Percentiles rank a stretch among this genome's conserved stretches.
Conservation (phyloP, 2,113 vertebrate species). For the Ahaetulla prasina region DNA sequence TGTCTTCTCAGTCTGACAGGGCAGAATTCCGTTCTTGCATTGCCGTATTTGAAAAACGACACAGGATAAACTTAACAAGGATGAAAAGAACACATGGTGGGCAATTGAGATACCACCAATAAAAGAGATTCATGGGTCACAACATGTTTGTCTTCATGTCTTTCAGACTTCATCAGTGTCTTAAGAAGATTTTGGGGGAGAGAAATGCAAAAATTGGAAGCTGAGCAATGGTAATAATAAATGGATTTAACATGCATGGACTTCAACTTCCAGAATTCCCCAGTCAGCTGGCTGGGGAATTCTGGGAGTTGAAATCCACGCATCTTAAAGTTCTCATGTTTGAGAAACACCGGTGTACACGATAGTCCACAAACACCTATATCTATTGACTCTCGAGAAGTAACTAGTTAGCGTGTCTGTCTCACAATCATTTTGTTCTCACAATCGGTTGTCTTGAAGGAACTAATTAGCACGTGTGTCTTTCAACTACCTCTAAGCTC, state of each 20-base stretch:
- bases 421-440: too few relatives aligned
- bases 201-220: neutral
- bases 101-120: neutral
- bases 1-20: neutral
- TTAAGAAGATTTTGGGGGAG: neutral
- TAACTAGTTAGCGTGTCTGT: neutral
- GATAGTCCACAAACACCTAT: neutral
- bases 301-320: too few relatives aligned
- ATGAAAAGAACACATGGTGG: neutral
- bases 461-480: neutral
- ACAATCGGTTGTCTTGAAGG: too few relatives aligned
- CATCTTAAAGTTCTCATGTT: neutral
- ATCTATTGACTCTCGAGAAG: neutral
- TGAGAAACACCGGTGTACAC: neutral
- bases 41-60: neutral
- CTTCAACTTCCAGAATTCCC: too few relatives aligned
- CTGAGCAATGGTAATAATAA: neutral
- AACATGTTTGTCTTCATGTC: neutral
- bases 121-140: neutral
- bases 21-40: neutral
- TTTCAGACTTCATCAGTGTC: neutral
- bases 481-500: neutral
- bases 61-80: too few relatives aligned
- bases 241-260: neutral
- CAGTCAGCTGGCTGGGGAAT: too few relatives aligned